Evolutionary conservation across 2,113 vertebrate genomes (phyloP), one percentile per base, ranked within the genome.

Genomic region (Saccopteryx leptura): DNA sequence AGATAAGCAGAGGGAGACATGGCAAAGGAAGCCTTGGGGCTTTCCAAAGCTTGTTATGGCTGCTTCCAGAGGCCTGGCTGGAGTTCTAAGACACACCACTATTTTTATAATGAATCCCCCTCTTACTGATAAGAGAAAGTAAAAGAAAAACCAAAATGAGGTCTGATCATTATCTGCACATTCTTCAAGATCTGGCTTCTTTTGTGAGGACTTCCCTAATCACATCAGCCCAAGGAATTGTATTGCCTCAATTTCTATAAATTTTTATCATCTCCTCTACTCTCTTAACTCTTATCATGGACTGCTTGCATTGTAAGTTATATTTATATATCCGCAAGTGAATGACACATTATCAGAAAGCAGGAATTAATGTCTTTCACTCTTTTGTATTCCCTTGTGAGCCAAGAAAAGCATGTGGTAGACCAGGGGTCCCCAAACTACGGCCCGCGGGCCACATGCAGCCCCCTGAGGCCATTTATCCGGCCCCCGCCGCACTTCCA

Each of bases 141-240:
- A 58, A 93, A 96, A 96, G 60, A 68, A 90, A 86, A 92, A 58
- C 8, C 13, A 93, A 58, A 82, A 31, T 21, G 33, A 63, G 71
- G 50, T 7, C 48, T 4, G 21, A 68, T 90, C 48, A 79, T 93
- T 87, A 79, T 90, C 81, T 88, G 26, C 39, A 52, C 31, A 68
- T 50, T 60, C 26, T 76, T 90, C 19, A 87, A 80, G 28, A 15
- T 83, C 33, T 52, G 61, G 63, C 50, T n/a, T 18, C 66, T 81
- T 79, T 33, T 54, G 52, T 69, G 71, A 94, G 93, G 85, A 54
- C 28, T 31, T 82, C 74, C 50, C 39, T 74, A 71, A 90, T 95
- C 39, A 21, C 24, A n/a, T 74, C 75, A 86, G 26, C 52, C 21
- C 1, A 0, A 26, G 24, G 1, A 78, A 74, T 50, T 18, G 2